Evolutionary conservation across 2,113 vertebrate species (phyloP).

Genomic region (Argyrosomus japonicus): DNA sequence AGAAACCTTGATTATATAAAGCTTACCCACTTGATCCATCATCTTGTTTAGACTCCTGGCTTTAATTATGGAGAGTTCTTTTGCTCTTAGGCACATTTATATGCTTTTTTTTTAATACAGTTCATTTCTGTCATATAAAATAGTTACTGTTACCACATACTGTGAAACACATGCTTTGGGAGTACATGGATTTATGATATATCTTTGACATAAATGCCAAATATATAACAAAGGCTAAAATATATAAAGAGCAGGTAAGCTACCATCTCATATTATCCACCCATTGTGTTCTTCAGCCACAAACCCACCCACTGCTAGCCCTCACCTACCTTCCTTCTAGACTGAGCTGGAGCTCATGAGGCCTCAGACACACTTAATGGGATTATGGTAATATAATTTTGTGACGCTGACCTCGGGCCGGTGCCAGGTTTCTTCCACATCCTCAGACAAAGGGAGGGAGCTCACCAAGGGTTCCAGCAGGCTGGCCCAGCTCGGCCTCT

Average conservation of each 20-base stretch:
- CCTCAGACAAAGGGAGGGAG: constrained; percentile 79
- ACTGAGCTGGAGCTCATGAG: constrained; percentile 76
- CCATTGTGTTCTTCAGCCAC: constrained; percentile 15
- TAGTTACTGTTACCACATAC: not conserved
- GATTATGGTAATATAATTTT: constrained; percentile 88
- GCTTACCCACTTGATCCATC: constrained; percentile 56
- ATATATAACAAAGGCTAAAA: constrained; percentile 1
- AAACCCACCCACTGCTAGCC: constrained; percentile 58
- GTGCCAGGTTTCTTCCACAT: constrained; percentile 83
- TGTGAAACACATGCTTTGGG: not conserved
- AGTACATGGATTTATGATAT: not conserved
- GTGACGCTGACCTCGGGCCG: constrained; percentile 80
- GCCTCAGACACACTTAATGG: constrained; percentile 86
- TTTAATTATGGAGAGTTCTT: constrained; percentile 51
- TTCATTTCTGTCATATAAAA: constrained; percentile 2
- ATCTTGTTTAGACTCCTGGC: constrained; percentile 39
- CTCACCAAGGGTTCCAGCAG: constrained; percentile 71
- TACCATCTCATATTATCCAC: constrained; percentile 20
- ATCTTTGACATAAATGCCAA: not conserved
- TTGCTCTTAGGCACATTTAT: constrained; percentile 29
- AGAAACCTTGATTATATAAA: constrained; percentile 59
- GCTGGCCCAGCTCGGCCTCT: constrained; percentile 65
- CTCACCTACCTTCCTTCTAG: constrained; percentile 70
- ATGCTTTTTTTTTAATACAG: not conserved
- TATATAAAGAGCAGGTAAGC: constrained; percentile 23